These are phyloP conservation scores for Leucophenga varia DNA, from an alignment of 1,140 invertebrate species.

Conservation along the genomic window DNA sequence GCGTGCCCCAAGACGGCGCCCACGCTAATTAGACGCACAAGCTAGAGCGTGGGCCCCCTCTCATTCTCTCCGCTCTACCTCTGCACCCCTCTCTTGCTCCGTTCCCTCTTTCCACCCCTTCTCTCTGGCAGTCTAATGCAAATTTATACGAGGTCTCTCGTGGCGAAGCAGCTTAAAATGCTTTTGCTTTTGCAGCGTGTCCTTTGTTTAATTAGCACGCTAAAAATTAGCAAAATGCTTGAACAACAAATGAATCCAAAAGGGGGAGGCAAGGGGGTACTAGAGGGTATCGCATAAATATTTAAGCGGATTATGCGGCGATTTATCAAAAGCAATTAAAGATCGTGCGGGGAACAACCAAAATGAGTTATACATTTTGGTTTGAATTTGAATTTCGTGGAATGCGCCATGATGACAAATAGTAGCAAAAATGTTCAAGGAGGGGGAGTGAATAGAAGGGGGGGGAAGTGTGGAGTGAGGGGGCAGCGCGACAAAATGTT, in stretches of 20 bases:
- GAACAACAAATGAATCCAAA: too few species aligned
- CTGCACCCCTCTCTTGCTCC: too few species aligned
- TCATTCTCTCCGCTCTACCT: too few species aligned
- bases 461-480: not conserved
- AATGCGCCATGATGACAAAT: constrained; percentile 48
- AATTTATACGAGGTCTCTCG: constrained; percentile 43
- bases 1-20: constrained; percentile 22
- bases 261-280: too few species aligned
- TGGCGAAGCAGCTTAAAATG: constrained; percentile 29
- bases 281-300: too few species aligned
- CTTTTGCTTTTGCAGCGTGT: constrained; percentile 28
- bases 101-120: too few species aligned
- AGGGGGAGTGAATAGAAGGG: constrained; percentile 13
- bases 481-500: constrained; percentile 34
- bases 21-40: constrained; percentile 42
- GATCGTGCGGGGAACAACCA: too few species aligned
- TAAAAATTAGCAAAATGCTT: constrained; percentile 50
- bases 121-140: constrained; percentile 30
- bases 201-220: constrained; percentile 50
- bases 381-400: constrained; percentile 30
- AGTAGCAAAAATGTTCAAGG: constrained; percentile 54
- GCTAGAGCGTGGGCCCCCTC: too few species aligned
- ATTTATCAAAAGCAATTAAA: constrained; percentile 53
- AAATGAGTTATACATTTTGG: constrained; percentile 21
- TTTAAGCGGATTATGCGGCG: constrained; percentile 50